These are phyloP conservation scores for Cirrhinus mrigala DNA, from an alignment of 2,797 vertebrate genomes.

Conservation along the genomic window DNA sequence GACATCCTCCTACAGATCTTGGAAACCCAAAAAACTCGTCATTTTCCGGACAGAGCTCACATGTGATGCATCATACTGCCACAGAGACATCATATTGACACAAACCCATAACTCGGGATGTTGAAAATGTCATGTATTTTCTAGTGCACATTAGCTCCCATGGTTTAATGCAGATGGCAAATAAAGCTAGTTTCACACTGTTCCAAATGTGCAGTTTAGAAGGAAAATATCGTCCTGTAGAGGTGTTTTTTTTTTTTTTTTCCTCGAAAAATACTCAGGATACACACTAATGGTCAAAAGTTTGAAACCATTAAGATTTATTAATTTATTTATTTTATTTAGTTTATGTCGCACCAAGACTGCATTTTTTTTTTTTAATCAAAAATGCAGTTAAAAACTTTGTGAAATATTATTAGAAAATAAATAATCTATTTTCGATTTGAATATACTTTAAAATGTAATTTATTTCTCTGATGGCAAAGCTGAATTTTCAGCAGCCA, in stretches of 20 bases:
- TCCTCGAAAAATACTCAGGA: neutral
- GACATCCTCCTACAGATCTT: neutral
- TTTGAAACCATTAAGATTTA: neutral
- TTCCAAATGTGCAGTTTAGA: too few relatives aligned
- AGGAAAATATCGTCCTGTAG: too few relatives aligned
- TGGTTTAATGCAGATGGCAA: neutral
- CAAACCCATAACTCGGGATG: neutral
- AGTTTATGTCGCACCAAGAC: too few relatives aligned
- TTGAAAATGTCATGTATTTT: neutral
- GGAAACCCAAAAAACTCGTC: neutral
- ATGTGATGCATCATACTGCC: constrained; percentile 22
- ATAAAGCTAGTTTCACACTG: neutral
- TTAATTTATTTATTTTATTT: too few relatives aligned
- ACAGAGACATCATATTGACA: neutral
- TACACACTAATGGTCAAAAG: neutral
- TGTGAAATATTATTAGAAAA: neutral
- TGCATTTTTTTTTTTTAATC: too few relatives aligned
- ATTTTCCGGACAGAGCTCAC: neutral
- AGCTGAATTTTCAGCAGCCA: neutral
- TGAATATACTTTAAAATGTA: neutral
- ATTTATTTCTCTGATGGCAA: neutral
- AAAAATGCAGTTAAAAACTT: too few relatives aligned
- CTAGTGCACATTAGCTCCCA: neutral
- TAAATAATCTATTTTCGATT: neutral
- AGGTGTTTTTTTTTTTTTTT: too few relatives aligned